Conservation (phyloP, 2,888 invertebrate species). For the Hymenopus coronatus region DNA sequence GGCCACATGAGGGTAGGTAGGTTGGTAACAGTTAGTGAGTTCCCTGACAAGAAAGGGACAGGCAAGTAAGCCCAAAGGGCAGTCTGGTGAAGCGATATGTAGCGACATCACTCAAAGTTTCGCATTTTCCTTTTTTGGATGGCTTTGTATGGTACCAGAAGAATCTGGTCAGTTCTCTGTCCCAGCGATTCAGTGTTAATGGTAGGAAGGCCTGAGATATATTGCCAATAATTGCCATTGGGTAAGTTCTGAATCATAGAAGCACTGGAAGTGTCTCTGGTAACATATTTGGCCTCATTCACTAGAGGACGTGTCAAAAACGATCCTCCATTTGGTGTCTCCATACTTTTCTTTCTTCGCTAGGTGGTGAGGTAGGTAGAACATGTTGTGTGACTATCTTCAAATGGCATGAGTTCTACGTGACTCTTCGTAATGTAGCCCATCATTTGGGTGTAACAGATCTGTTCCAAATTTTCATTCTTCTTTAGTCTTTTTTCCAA, state of each 20-base stretch:
- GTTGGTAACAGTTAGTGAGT: background rate
- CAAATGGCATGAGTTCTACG: background rate
- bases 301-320: background rate
- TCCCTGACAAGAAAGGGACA: background rate
- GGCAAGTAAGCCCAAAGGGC: background rate
- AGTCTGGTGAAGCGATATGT: background rate
- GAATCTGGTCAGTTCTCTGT: constrained; percentile 4
- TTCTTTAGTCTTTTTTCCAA: background rate
- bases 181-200: background rate
- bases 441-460: background rate
- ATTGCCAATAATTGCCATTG: background rate
- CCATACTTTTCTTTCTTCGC: background rate
- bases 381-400: background rate
- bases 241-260: background rate
- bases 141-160: background rate
- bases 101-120: background rate
- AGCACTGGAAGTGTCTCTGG: background rate
- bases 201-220: background rate
- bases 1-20: no score
- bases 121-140: background rate
- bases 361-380: background rate
- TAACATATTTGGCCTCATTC: constrained; percentile 4
- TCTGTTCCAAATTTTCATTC: background rate
- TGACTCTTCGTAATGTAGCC: constrained; percentile 1
- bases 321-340: background rate